Percentiles rank a stretch among this genome's conserved stretches.
These are phyloP conservation scores for Gallinago solitaria DNA, from an alignment of 2,797 vertebrate species.

Conservation along the genomic window DNA sequence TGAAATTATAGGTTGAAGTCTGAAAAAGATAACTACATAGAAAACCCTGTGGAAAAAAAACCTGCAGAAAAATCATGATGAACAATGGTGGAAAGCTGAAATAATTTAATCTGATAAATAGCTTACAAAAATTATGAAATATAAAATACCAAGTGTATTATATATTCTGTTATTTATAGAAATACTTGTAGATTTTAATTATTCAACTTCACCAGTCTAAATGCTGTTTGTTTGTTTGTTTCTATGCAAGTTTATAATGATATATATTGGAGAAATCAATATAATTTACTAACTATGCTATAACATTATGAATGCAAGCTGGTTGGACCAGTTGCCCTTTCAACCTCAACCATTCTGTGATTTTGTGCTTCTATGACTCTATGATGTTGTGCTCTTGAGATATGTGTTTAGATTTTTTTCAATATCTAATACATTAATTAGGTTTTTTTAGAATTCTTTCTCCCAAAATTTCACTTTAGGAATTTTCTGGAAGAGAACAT, in stretches of 20 bases:
- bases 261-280: background rate
- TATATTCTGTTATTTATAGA: background rate
- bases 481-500: background rate
- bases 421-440: background rate
- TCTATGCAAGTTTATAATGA: background rate
- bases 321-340: background rate
- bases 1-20: background rate
- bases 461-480: rapidly evolving
- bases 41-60: background rate
- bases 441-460: background rate
- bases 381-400: background rate
- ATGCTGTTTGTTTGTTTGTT: background rate
- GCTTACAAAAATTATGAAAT: background rate
- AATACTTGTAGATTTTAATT: background rate
- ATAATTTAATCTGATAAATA: background rate
- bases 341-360: background rate
- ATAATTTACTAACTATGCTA: background rate
- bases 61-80: background rate
- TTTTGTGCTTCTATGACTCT: background rate
- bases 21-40: background rate
- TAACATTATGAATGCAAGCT: background rate
- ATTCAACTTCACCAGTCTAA: background rate
- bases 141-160: background rate
- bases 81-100: background rate
- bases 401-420: background rate